Conservation (phyloP, 2,113 vertebrate genomes). For the Hippocampus zosterae region DNA sequence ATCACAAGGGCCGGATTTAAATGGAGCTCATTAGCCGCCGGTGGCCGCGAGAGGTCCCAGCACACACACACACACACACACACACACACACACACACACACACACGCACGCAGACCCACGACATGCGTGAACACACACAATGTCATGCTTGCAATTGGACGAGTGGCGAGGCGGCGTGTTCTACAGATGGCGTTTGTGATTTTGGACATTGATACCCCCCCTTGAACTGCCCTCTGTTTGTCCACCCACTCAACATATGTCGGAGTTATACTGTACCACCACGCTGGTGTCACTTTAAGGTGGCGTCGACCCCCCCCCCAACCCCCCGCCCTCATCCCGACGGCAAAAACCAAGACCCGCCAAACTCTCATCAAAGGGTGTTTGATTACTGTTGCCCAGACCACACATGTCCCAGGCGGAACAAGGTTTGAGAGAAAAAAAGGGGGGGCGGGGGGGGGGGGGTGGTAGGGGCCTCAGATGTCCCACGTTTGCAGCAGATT, state of each 20-base stretch:
- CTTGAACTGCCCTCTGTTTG: conserved; percentile 49
- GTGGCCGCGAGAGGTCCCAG: conserved; percentile 59
- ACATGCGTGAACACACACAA: conserved; percentile 5
- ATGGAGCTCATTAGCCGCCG: conserved; percentile 68
- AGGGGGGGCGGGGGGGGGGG: neutral
- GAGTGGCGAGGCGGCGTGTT: conserved; percentile 48
- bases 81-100: conserved; percentile 34
- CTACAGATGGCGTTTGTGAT: conserved; percentile 63
- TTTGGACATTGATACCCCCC: conserved; percentile 49
- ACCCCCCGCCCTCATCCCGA: neutral
- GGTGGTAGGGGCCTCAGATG: neutral
- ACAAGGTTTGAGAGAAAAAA: conserved; percentile 21
- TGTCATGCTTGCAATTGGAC: conserved; percentile 31
- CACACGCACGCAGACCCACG: neutral
- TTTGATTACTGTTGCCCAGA: conserved; percentile 57
- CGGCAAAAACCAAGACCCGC: conserved; percentile 4
- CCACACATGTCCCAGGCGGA: conserved; percentile 41
- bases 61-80: conserved; percentile 33
- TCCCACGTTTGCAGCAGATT: neutral
- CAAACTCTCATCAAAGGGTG: conserved; percentile 48
- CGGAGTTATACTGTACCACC: conserved; percentile 9
- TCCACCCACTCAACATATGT: conserved; percentile 72
- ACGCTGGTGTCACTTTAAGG: neutral
- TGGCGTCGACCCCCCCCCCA: neutral
- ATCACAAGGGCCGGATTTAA: conserved; percentile 67